These are phyloP conservation scores for Muscina levida DNA, from an alignment of 2,888 invertebrate genomes.

Conservation along the genomic window DNA sequence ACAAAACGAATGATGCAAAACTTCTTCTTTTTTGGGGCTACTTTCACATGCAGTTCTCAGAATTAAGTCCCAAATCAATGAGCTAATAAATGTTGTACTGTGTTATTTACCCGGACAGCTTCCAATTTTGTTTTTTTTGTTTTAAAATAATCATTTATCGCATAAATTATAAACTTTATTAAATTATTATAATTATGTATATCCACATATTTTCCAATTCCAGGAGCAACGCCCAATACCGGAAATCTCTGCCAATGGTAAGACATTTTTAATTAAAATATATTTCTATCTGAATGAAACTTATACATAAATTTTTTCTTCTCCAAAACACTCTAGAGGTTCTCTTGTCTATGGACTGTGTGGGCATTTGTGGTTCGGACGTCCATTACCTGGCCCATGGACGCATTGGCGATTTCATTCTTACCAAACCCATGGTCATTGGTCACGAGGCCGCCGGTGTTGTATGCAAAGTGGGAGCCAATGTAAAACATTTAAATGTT, in stretches of 20 bases:
- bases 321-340: constrained; percentile 71
- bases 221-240: constrained; percentile 93
- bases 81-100: too few species aligned
- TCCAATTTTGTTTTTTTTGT: too few species aligned
- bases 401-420: constrained; percentile 91
- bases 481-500: constrained; percentile 84
- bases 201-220: constrained; percentile 76
- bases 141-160: too few species aligned
- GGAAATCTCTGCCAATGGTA: constrained; percentile 88
- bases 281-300: neutral
- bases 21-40: too few species aligned
- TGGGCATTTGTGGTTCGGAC: constrained; percentile 98
- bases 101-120: too few species aligned
- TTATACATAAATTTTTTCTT: constrained; percentile 4
- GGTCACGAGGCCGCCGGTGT: constrained; percentile 96
- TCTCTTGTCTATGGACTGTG: constrained; percentile 91
- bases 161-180: too few species aligned
- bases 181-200: too few species aligned
- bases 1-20: too few species aligned
- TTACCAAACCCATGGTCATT: constrained; percentile 94
- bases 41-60: too few species aligned
- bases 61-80: too few species aligned
- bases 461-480: constrained; percentile 87
- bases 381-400: constrained; percentile 95
- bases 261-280: constrained; percentile 1